Evolutionary conservation across 2,113 vertebrate species (phyloP), one percentile per base, ranked within the genome.

Genomic region (Hemicordylus capensis): DNA sequence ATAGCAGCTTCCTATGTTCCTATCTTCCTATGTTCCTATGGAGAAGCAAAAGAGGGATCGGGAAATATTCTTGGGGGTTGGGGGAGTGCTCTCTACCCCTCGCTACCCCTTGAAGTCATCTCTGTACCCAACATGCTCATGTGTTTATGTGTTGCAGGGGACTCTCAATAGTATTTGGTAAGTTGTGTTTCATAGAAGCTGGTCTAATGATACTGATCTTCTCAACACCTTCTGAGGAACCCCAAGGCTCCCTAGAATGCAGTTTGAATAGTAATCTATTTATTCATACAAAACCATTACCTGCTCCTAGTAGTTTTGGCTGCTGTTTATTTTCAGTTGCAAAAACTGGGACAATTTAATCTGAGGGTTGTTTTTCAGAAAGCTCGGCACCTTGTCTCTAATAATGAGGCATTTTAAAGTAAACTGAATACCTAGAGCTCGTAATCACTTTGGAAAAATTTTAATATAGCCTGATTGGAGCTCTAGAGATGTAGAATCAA

Each of bases 261-360:
- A 34, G 51, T 34, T 70, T 76, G 51, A 56, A 1, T 81, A 48
- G 17, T 81, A 76, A 37, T 86, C 24, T 24, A 17, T 61, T 79
- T 83, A 86, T 1, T 81, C 34, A 86, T 72, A 81, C 82, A 89
- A 91, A 72, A 66, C 70, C 80, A 31, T 15, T 8, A 48, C 28
- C 66, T 26, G 6, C 20, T 0, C 31, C 22, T 79, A 85, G 85
- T 74, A 84, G 61, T 81, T 80, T 87, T 0, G 0, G 6, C 39
- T 74, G 7, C 19, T 42, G 76, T 4, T 2, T 48, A 4, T 64
- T 80, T 70, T 73, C 1, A 75, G 15, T 31, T n/a, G 4, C 24
- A 12, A 5, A 75, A 2, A 4, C 28, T 1, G 1, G 0, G 1
- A 59, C 79, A 80, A 48, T 44, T 3, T 6, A 66, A 56, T 5